Conservation (phyloP, 2,888 invertebrate species). For the Drosophila merina region DNA sequence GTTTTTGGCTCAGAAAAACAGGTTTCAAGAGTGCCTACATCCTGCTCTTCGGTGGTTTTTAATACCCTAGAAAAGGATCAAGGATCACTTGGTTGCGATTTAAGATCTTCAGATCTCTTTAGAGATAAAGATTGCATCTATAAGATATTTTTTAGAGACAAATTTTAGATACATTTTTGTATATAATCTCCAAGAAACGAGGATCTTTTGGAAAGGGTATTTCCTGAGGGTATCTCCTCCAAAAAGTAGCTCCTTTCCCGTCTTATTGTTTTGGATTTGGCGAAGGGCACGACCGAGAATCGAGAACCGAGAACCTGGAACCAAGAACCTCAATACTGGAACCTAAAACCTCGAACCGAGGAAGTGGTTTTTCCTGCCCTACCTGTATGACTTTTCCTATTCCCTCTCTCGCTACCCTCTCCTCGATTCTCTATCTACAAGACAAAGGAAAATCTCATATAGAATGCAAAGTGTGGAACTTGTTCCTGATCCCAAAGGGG, state of each 20-base stretch:
- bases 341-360: slow-evolving; percentile 5
- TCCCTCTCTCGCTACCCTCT: neutral
- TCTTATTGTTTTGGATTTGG: slow-evolving; percentile 40
- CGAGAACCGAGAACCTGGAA: slow-evolving; percentile 1
- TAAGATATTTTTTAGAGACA: too few relatives aligned
- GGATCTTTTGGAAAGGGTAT: slow-evolving; percentile 13
- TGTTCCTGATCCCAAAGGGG: slow-evolving; percentile 43
- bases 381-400: slow-evolving; percentile 41
- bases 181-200: too few relatives aligned
- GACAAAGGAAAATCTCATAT: slow-evolving; percentile 39
- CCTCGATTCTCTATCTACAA: neutral
- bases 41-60: neutral
- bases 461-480: slow-evolving; percentile 45
- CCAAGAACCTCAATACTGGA: too few relatives aligned
- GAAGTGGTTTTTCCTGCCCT: slow-evolving; percentile 60
- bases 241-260: slow-evolving; percentile 3
- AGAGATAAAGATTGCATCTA: too few relatives aligned
- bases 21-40: slow-evolving; percentile 28
- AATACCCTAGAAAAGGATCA: neutral
- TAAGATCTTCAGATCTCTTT: too few relatives aligned
- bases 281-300: slow-evolving; percentile 47
- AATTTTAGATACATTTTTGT: too few relatives aligned
- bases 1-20: slow-evolving; percentile 42
- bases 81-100: neutral
- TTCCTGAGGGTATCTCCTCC: neutral